phyloP scores from a whole-genome alignment of 2,797 vertebrate species.

The Vultur gryphus region DNA sequence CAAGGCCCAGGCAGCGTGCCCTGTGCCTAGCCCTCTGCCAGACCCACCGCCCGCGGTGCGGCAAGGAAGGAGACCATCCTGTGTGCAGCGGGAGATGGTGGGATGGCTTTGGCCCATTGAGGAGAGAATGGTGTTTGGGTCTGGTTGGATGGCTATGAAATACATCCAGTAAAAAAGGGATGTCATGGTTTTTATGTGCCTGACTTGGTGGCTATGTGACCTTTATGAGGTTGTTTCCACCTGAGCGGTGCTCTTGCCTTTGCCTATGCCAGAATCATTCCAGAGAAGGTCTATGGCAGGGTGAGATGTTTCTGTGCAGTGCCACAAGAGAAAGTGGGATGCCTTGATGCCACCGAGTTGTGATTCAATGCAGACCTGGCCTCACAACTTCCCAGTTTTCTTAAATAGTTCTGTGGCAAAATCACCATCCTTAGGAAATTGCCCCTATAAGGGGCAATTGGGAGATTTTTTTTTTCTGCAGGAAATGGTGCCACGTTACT shows the following conservation, averaged over 20 bases:
- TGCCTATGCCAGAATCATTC: neutral
- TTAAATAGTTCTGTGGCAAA: neutral
- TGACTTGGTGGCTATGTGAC: neutral
- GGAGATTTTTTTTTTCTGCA: neutral
- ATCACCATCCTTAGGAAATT: neutral
- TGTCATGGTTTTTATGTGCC: accelerated
- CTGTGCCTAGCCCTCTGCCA: neutral
- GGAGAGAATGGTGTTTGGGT: neutral
- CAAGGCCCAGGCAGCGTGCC: neutral
- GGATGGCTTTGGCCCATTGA: neutral
- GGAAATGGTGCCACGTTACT: accelerated
- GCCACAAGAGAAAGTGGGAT: neutral
- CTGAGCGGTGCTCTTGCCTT: neutral
- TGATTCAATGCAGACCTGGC: neutral
- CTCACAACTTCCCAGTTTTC: neutral
- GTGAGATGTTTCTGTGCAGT: neutral
- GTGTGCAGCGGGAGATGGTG: neutral
- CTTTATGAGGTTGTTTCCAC: neutral
- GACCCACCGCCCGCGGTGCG: accelerated
- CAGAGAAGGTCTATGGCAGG: neutral
- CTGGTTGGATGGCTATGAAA: neutral
- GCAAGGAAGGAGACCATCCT: neutral
- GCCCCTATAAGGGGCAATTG: neutral
- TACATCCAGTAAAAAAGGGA: neutral
- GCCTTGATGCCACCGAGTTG: neutral